Base-by-base conservation (phyloP, 2,888 invertebrate species). In the Drosophila putrida region DNA sequence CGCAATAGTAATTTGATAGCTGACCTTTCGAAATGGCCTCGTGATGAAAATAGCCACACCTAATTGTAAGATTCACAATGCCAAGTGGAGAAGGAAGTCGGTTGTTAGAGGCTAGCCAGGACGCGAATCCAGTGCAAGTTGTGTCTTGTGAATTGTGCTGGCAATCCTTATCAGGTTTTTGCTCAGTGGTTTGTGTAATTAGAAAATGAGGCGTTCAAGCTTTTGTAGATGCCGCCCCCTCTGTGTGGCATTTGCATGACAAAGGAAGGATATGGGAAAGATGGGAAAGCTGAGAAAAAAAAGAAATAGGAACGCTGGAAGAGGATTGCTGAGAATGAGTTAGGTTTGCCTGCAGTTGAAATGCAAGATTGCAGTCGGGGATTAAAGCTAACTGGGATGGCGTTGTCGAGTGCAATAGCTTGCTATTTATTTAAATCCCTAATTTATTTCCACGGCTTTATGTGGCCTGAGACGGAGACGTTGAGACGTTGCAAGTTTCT, bases 171-270 rank as follows among this genome's bases (percentile, higher is more conserved):
- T 73, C 75, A 47, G 43, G 50, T 27, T 71, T 44, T 68, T 41
- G 61, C 53, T 63, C 55, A 63, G 57, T 73, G 69, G 63, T 39
- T 70, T 71, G 78, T 68, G 57, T 82, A 88, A 89, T 89, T 88
- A 88, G 74, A 85, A 68, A 60, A 61, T 28, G 60, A 46, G 68
- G 51, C 50, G 58, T 50, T 35, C 46, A 54, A 54, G 39, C 41
- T 71, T 51, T 67, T 55, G 55, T 47, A 35, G 47, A 47, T n/a
- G 33, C 39, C 64, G n/a, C 46, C 13, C 13, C 35, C 25, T 28
- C 13, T 6, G 31, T 33, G 10, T 53, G 51, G 44, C 46, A 78
- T 86, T 88, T 73, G 74, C 86, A 78, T 85, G 53, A 50, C 69
- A 79, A 76, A 73, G 67, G 11, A 31, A 35, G 15, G 8, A 33